phyloP scores from a whole-genome alignment of 2,797 vertebrate genomes.

The Pseudocheirus occidentalis region DNA sequence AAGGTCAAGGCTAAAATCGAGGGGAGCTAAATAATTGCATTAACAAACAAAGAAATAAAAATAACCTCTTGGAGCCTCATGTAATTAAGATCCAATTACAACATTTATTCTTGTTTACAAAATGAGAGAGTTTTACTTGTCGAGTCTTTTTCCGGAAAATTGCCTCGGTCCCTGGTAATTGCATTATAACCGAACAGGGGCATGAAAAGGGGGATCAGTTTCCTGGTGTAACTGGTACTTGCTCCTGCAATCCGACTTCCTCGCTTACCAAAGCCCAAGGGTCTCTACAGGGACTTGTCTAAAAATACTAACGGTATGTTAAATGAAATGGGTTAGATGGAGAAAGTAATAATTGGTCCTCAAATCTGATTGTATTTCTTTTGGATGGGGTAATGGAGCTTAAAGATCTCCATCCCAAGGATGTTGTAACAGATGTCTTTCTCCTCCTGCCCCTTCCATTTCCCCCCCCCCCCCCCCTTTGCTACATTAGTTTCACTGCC shows the following conservation, averaged over 20 bases:
- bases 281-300: slow-evolving; percentile 71
- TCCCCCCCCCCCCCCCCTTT: not conserved
- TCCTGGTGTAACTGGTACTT: slow-evolving; percentile 71
- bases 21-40: slow-evolving; percentile 91
- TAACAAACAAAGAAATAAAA: slow-evolving; percentile 92
- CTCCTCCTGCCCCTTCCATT: not conserved
- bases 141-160: slow-evolving; percentile 82
- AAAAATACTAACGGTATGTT: slow-evolving; percentile 80
- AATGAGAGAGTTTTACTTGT: slow-evolving; percentile 82
- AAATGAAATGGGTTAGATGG: slow-evolving; percentile 78
- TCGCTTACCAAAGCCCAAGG: slow-evolving; percentile 71
- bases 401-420: slow-evolving; percentile 83
- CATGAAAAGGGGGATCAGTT: slow-evolving; percentile 75
- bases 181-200: slow-evolving; percentile 75
- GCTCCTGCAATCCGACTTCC: slow-evolving; percentile 65
- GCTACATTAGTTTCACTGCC: slow-evolving; percentile 52
- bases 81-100: slow-evolving; percentile 90
- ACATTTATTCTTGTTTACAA: slow-evolving; percentile 80
- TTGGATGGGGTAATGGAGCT: slow-evolving; percentile 82
- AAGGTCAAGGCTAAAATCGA: slow-evolving; percentile 98
- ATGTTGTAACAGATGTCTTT: slow-evolving; percentile 78
- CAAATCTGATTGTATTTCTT: slow-evolving; percentile 85
- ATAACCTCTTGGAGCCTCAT: slow-evolving; percentile 85
- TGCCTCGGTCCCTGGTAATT: slow-evolving; percentile 80
- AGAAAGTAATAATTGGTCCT: slow-evolving; percentile 78